phyloP scores from a whole-genome alignment of 1,140 invertebrate genomes.

The Aphelenchoides avenae region DNA sequence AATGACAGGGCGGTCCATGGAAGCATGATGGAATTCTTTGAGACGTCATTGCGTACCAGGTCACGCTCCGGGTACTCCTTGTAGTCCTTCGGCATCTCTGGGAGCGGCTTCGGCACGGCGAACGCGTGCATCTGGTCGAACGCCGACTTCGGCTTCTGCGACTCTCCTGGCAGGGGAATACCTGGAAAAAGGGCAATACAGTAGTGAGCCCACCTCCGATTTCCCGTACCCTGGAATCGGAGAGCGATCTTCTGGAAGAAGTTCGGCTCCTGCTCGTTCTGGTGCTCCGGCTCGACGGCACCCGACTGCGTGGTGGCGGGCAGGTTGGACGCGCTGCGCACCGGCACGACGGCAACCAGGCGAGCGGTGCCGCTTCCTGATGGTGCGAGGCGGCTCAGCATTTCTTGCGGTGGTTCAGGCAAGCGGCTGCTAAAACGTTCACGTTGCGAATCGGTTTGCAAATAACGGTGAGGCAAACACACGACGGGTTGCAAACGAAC shows the following conservation, averaged over 20 bases:
- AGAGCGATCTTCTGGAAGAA: conserved; percentile 55
- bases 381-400: no score
- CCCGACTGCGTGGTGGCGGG: no score
- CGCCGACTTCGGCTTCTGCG: conserved; percentile 46
- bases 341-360: no score
- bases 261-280: conserved; percentile 32
- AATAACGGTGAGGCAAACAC: no score
- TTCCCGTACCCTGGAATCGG: conserved; percentile 49
- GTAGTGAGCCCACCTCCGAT: neutral
- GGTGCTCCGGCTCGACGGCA: no score
- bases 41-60: conserved; percentile 38
- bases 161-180: conserved; percentile 52
- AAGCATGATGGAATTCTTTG: conserved; percentile 18
- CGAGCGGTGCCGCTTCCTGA: no score
- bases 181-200: conserved; percentile 33
- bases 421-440: no score
- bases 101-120: conserved; percentile 43
- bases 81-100: conserved; percentile 51
- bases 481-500: no score
- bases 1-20: no score
- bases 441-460: no score
- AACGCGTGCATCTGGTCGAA: conserved; percentile 59
- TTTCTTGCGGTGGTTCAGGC: no score
- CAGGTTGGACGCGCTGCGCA: no score
- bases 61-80: conserved; percentile 57